Evolutionary conservation across 2,113 vertebrate species (phyloP).

Genomic region (Symphodus melops): DNA sequence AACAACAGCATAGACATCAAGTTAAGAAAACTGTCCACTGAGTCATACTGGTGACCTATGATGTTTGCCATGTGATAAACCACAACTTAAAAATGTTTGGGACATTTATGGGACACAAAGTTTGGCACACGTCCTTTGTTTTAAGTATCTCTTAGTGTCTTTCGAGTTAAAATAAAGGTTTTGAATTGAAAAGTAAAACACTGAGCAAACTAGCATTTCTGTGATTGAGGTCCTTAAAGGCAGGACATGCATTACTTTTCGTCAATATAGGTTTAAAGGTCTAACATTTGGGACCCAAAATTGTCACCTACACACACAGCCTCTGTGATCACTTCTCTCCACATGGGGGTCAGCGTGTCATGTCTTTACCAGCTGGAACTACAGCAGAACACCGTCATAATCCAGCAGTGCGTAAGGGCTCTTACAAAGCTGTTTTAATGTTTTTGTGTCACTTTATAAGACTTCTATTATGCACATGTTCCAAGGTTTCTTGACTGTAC

Average conservation of each 20-base stretch:
- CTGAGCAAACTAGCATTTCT: too few relatives aligned
- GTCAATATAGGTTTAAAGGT: too few relatives aligned
- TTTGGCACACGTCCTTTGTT: not conserved
- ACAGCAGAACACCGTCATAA: not conserved
- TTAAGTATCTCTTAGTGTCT: constrained; percentile 3
- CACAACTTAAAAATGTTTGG: not conserved
- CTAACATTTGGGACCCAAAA: too few relatives aligned
- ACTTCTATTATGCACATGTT: not conserved
- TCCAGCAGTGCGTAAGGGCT: constrained; percentile 15
- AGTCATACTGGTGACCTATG: not conserved
- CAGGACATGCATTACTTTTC: too few relatives aligned
- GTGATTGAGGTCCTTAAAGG: too few relatives aligned
- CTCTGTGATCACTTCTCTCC: too few relatives aligned
- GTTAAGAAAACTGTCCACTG: not conserved
- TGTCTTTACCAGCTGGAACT: not conserved
- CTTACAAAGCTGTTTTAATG: constrained; percentile 16
- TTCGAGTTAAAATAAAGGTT: too few relatives aligned
- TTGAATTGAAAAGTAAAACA: too few relatives aligned
- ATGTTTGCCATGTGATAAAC: not conserved
- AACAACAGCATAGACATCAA: not conserved
- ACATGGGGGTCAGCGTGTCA: not conserved
- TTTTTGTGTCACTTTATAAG: constrained; percentile 16
- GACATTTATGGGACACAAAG: not conserved
- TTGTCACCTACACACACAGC: too few relatives aligned
- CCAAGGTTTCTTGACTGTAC: constrained; percentile 18